Percentiles rank a stretch among this genome's conserved stretches.
phyloP scores from a whole-genome alignment of 2,888 invertebrate genomes.

The Tipula unca region DNA sequence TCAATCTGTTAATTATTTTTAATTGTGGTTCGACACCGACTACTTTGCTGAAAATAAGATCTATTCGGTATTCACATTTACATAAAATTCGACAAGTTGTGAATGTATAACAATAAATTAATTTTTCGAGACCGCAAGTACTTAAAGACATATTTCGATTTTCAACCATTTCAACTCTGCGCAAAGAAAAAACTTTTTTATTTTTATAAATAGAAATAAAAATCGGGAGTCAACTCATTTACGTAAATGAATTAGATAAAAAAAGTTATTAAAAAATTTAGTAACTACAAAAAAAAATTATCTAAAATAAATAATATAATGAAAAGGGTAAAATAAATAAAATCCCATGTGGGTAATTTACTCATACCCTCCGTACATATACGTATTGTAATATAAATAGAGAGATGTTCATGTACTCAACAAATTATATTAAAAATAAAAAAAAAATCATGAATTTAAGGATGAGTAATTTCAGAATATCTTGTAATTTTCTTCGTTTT shows the following conservation, averaged over 20 bases:
- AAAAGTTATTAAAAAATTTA: background rate
- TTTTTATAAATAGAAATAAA: background rate
- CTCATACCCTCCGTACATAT: background rate
- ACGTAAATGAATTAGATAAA: background rate
- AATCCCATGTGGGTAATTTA: background rate
- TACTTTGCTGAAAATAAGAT: too few species aligned
- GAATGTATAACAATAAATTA: too few species aligned
- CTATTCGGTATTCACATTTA: too few species aligned
- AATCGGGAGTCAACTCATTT: conserved; percentile 2
- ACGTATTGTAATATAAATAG: background rate
- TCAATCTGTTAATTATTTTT: too few species aligned
- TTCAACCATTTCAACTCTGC: too few species aligned
- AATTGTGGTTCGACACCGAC: too few species aligned
- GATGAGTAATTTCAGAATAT: background rate
- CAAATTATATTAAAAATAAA: background rate
- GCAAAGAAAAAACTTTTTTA: too few species aligned
- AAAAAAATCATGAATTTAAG: background rate
- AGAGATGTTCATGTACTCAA: background rate
- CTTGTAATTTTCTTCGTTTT: background rate
- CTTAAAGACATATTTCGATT: too few species aligned
- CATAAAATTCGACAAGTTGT: too few species aligned
- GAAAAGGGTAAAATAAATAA: background rate
- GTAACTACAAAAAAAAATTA: background rate
- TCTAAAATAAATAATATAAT: background rate
- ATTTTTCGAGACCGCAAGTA: too few species aligned